Base-by-base conservation (phyloP, 92 coral and sea anemone species). In the Parazoanthus darwini region DNA sequence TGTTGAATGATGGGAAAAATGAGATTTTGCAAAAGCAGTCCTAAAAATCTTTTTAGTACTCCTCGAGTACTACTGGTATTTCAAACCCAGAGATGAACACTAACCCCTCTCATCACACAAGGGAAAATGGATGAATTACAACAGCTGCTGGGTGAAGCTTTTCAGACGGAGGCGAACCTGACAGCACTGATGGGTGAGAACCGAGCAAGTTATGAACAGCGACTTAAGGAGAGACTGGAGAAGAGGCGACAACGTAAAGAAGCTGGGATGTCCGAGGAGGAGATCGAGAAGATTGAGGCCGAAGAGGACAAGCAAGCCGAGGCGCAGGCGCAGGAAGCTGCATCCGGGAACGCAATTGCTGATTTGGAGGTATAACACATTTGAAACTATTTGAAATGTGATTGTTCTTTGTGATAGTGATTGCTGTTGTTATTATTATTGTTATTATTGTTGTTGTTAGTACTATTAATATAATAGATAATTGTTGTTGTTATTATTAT, bases 41-140 rank as follows among this genome's bases (percentile, higher is more conserved):
- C 9, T 6, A 6, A 8, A 46, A 46, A 46, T 46, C 7, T 8
- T 8, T 46, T 46, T 46, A 46, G 7, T 46, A 46, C 51, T 46
- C 51, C 51, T 46, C 9, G 51, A 46, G 8, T 46, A 46, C 51
- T 46, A 8, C 51, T 46, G 51, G 59, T 1, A 54, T 11, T 54
- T 54, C 9, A 15, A 18, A 54, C 13, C 2, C 0, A 54, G 59
- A 13, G 59, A 54, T 54, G 2, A 15, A 0, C 20, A 54, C 59
- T 54, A 0, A 11, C 59, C 3, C 20, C 2, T 54, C 59, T 54
- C 65, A 9, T 51, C 44, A 5, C 38, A 46, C 50, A 77, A 97
- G 99, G 96, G 7, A 95, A 97, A 85, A 86, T 93, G 58, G 98
- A 95, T 85, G 99, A 97, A 51, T 91, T 97, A 22, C 94, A 97